Evolutionary conservation across 2,888 invertebrate species (phyloP), one percentile per base, ranked within the genome.

Genomic region (Trachelus tabidus): DNA sequence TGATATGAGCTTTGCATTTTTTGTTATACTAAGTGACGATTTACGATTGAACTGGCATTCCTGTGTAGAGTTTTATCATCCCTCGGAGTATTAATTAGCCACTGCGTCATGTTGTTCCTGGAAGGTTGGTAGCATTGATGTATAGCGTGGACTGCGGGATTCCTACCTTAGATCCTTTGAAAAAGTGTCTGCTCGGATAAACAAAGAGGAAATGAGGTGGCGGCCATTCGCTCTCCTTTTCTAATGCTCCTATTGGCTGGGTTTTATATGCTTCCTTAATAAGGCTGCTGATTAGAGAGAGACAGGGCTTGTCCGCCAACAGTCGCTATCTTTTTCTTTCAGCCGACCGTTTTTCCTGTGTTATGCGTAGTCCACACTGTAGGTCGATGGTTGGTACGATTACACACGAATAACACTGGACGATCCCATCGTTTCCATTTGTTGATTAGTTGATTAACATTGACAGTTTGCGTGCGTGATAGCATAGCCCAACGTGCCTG

Each of bases 401-500:
- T 56, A 56, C 56, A 23, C 56, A 23, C 56, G 31, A 31, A 71
- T 71, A 31, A 31, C 31, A 34, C 31, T 31, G 33, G 33, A 71
- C 74, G 74, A 74, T 74, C 35, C 74, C 34, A 74, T 74, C 35
- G 74, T 11, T 74, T 74, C 74, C 74, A 74, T 74, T 74, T 74
- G 74, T 74, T 74, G 37, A 74, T 74, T 74, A 74, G 34, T 74
- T 74, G 74, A 74, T 74, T 74, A 74, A 34, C 34, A 74, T 74
- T 74, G 74, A 74, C 74, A 74, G 74, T 34, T 74, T 34, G 74
- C 74, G 74, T 74, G 74, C 74, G 23, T 1, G 34, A 35, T 74
- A 71, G 31, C 31, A 3, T 1, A 71, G 11, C 11, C 31, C 31
- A 71, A 34, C 71, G 34, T 56, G 56, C 71, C 31, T 15, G 71